Conservation (phyloP, 2,888 invertebrate species). For the Lumbricus terrestris region DNA sequence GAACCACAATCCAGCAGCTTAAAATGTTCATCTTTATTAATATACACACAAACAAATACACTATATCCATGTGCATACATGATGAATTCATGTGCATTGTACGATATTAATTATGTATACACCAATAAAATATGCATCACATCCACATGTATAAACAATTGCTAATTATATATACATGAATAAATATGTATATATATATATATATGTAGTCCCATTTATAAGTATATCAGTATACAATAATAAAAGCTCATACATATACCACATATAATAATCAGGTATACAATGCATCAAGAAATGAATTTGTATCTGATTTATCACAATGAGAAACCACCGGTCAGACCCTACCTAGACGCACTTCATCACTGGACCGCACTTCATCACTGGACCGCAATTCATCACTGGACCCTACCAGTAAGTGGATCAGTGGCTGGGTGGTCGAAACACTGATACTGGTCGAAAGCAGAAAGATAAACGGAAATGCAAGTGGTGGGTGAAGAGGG, state of each 20-base stretch:
- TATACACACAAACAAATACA: background rate
- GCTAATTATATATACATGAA: background rate
- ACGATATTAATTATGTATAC: no score
- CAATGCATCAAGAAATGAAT: background rate
- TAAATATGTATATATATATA: background rate
- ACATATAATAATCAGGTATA: background rate
- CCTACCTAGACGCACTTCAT: background rate
- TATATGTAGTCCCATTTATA: background rate
- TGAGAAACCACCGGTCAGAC: background rate
- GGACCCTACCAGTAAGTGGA: no score
- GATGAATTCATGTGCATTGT: no score
- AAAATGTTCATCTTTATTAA: background rate
- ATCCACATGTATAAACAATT: background rate
- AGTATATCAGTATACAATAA: background rate
- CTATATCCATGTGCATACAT: background rate
- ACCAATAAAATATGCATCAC: no score
- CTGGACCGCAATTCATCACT: no score
- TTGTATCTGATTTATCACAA: constrained; percentile 3
- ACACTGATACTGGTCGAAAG: background rate
- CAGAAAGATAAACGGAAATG: background rate
- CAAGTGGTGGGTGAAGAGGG: background rate
- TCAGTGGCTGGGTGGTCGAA: background rate
- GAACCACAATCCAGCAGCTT: background rate
- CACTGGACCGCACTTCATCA: background rate
- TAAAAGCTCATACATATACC: background rate